Conservation (phyloP, 2,797 vertebrate genomes). For the Megalops cyprinoides region DNA sequence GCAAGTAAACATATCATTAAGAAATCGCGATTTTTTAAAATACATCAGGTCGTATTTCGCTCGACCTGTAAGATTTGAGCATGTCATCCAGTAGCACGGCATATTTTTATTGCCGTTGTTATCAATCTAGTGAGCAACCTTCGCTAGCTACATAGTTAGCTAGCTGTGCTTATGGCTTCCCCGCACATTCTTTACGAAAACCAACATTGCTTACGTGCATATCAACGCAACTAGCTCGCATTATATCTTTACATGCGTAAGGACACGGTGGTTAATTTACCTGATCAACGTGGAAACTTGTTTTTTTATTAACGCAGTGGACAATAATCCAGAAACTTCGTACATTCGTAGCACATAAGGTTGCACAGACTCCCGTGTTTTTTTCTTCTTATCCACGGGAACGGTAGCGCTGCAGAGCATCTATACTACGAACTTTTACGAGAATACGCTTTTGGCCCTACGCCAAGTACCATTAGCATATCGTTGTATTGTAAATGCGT, state of each 20-base stretch:
- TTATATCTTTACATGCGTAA: conserved; percentile 33
- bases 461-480: too few species aligned
- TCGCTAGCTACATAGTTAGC: too few species aligned
- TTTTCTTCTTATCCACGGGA: conserved; percentile 23
- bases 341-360: conserved; percentile 39
- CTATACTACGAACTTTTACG: too few species aligned
- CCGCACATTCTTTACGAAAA: background rate
- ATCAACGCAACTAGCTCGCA: background rate
- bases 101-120: background rate
- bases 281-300: background rate
- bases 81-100: background rate
- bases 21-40: background rate
- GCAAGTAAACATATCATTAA: too few species aligned
- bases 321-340: conserved; percentile 53
- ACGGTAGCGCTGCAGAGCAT: too few species aligned
- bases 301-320: too few species aligned
- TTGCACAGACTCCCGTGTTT: conserved; percentile 45
- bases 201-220: background rate
- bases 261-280: conserved; percentile 15
- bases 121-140: background rate
- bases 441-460: too few species aligned
- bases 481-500: too few species aligned
- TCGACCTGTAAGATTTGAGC: background rate
- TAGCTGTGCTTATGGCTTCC: too few species aligned
- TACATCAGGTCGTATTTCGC: background rate